These are phyloP conservation scores for Corythaeola cristata DNA, from an alignment of 2,113 vertebrate species.

Conservation along the genomic window DNA sequence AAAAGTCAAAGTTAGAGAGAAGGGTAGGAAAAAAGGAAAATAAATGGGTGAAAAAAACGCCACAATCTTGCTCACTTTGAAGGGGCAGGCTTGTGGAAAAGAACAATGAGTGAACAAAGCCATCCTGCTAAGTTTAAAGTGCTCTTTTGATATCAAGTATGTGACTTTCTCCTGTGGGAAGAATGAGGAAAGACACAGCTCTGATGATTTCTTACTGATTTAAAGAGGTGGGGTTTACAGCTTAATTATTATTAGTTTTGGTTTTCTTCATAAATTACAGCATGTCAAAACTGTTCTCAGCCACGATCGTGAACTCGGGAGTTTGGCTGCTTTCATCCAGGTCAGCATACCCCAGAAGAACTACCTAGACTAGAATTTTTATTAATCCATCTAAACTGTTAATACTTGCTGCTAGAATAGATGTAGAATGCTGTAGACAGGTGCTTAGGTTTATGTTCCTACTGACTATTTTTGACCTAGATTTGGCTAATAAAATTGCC, in stretches of 20 bases:
- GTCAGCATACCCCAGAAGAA: not conserved
- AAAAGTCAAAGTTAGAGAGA: not conserved
- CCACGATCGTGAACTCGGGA: accelerated
- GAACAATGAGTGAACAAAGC: slow-evolving; percentile 15
- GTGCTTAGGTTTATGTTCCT: not conserved
- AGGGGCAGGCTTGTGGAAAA: not conserved
- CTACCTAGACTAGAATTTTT: not conserved
- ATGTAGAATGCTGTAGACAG: not conserved
- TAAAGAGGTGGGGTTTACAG: not conserved
- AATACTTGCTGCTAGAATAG: not conserved
- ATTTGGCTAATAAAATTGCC: slow-evolving; percentile 17
- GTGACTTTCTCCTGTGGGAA: not conserved
- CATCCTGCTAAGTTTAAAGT: slow-evolving; percentile 24
- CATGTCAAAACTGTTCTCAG: not conserved
- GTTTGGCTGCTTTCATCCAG: not conserved
- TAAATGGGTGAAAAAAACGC: accelerated
- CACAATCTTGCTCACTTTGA: not conserved
- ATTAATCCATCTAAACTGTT: not conserved
- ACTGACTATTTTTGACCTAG: slow-evolving; percentile 23
- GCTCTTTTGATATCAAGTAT: slow-evolving; percentile 1
- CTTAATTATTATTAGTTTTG: not conserved
- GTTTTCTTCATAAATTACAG: not conserved
- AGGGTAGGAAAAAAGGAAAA: not conserved
- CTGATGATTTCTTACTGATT: not conserved
- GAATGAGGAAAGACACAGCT: not conserved